Percentiles rank a stretch among this genome's conserved stretches.
Evolutionary conservation across 2,888 invertebrate species (phyloP).

Genomic region (Cecidostiba fungosa): DNA sequence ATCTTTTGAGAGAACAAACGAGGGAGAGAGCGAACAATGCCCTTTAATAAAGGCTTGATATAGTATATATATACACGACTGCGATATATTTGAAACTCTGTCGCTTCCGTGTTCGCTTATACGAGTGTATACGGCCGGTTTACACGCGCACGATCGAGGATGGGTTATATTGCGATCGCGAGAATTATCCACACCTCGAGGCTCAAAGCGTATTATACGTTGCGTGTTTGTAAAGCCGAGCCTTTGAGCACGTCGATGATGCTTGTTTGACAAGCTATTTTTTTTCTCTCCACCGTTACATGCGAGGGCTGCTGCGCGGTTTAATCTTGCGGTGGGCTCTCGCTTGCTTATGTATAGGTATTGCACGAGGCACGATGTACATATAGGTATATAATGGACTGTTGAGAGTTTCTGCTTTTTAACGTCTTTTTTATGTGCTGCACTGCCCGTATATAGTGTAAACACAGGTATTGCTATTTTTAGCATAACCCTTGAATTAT

Average conservation of each 20-base stretch:
- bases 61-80: background rate
- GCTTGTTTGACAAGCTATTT: constrained; percentile 15
- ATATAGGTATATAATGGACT: no score
- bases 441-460: background rate
- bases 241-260: background rate
- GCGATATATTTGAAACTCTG: background rate
- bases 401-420: background rate
- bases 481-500: background rate
- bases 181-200: background rate
- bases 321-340: background rate
- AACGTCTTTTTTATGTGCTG: background rate
- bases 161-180: background rate
- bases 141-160: background rate
- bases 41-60: background rate
- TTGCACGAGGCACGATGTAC: no score
- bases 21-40: background rate
- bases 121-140: background rate
- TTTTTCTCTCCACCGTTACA: background rate
- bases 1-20: background rate
- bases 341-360: background rate
- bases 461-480: background rate
- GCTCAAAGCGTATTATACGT: background rate
- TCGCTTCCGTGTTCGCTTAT: background rate
- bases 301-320: background rate
- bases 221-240: background rate